These are phyloP conservation scores for Melanotaenia boesemani DNA, from an alignment of 2,797 vertebrate species.

Conservation along the genomic window DNA sequence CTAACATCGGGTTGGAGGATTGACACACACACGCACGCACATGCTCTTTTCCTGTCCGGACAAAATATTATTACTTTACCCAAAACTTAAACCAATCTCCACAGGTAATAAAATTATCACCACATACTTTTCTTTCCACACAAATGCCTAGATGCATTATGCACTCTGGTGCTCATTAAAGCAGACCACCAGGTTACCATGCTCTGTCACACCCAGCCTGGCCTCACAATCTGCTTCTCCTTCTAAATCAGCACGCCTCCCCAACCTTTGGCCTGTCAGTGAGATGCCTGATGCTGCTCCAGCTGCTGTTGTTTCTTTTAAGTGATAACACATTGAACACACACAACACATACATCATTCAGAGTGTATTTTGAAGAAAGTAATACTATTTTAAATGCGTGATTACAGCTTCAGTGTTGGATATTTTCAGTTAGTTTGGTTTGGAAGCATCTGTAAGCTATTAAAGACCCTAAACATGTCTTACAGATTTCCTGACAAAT, in stretches of 20 bases:
- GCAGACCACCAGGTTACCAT: constrained; percentile 59
- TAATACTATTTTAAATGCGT: constrained; percentile 1
- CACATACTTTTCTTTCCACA: background rate
- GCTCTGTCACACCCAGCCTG: constrained; percentile 46
- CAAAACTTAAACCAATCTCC: constrained; percentile 11
- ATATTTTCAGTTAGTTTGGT: constrained; percentile 10
- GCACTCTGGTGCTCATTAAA: constrained; percentile 49
- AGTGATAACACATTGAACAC: constrained; percentile 16
- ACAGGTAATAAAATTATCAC: constrained; percentile 18
- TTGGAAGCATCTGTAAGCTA: background rate
- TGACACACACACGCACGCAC: background rate
- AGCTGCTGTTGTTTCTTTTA: constrained; percentile 41
- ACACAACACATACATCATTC: constrained; percentile 1
- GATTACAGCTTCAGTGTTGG: background rate
- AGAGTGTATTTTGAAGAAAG: constrained; percentile 3
- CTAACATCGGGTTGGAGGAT: constrained; percentile 10
- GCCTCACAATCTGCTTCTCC: constrained; percentile 22
- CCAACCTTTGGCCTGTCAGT: constrained; percentile 55
- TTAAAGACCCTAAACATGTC: background rate
- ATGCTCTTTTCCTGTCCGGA: constrained; percentile 2
- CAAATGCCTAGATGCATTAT: background rate
- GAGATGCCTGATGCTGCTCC: constrained; percentile 37
- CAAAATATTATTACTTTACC: constrained; percentile 17
- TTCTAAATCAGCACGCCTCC: constrained; percentile 47
- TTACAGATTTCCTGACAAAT: constrained; percentile 5